phyloP scores from a whole-genome alignment of 1,140 invertebrate genomes.

The Linepithema humile region DNA sequence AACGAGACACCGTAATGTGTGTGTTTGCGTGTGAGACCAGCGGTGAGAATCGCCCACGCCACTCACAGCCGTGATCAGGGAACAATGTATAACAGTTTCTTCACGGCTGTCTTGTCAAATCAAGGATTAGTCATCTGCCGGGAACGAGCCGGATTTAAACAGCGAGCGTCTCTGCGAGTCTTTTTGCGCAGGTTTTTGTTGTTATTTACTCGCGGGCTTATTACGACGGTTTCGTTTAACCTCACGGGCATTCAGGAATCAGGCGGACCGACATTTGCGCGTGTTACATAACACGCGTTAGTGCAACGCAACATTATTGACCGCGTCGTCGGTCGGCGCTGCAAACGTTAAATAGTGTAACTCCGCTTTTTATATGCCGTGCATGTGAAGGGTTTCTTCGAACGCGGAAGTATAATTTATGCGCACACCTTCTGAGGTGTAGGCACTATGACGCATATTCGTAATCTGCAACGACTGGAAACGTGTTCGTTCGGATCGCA shows the following conservation, averaged over 20 bases:
- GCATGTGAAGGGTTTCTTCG: background rate
- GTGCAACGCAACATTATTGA: background rate
- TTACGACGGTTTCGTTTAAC: constrained; percentile 36
- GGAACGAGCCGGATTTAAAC: constrained; percentile 69
- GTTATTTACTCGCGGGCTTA: constrained; percentile 18
- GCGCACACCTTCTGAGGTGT: constrained; percentile 31
- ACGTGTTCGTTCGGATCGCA: constrained; percentile 16
- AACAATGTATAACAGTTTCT: constrained; percentile 83
- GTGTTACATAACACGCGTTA: constrained; percentile 19
- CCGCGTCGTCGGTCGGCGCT: constrained; percentile 13
- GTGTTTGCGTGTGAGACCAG: constrained; percentile 63
- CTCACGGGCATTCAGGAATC: background rate
- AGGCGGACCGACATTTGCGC: background rate
- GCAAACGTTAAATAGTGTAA: constrained; percentile 27
- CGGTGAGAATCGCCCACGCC: constrained; percentile 77
- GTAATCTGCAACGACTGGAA: constrained; percentile 10
- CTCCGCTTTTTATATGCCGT: constrained; percentile 2
- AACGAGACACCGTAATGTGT: constrained; percentile 69
- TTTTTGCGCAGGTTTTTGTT: background rate
- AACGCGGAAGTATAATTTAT: constrained; percentile 50
- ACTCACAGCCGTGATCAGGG: constrained; percentile 73
- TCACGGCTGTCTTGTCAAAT: constrained; percentile 81
- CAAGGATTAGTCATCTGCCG: constrained; percentile 79
- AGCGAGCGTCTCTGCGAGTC: constrained; percentile 7
- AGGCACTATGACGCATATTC: constrained; percentile 21